These are phyloP conservation scores for Lasaia peninsularis DNA, from an alignment of 1,140 invertebrate genomes.

Conservation along the genomic window DNA sequence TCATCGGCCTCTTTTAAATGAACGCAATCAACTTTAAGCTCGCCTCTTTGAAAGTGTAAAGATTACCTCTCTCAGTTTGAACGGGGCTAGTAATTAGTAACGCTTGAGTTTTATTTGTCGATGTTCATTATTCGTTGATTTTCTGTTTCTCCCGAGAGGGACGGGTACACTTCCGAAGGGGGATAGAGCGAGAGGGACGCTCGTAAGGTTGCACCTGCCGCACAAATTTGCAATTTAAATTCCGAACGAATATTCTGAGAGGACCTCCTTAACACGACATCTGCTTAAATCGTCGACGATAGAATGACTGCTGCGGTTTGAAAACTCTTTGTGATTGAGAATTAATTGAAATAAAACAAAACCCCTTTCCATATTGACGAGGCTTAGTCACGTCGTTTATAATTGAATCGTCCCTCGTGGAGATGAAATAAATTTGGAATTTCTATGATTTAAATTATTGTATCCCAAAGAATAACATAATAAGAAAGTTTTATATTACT, in stretches of 20 bases:
- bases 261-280: slow-evolving; percentile 79
- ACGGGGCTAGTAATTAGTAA: slow-evolving; percentile 75
- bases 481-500: no score
- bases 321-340: slow-evolving; percentile 68
- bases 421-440: no score
- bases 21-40: slow-evolving; percentile 70
- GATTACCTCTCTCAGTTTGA: slow-evolving; percentile 71
- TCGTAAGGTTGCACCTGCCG: slow-evolving; percentile 65
- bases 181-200: slow-evolving; percentile 47
- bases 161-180: slow-evolving; percentile 30
- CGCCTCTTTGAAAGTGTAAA: slow-evolving; percentile 68
- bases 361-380: slow-evolving; percentile 33
- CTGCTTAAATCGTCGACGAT: slow-evolving; percentile 76
- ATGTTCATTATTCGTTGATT: slow-evolving; percentile 77
- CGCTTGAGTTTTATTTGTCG: slow-evolving; percentile 78
- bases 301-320: slow-evolving; percentile 65
- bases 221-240: slow-evolving; percentile 79
- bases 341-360: slow-evolving; percentile 75
- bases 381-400: not conserved
- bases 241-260: slow-evolving; percentile 70
- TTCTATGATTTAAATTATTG: no score
- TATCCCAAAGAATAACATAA: no score
- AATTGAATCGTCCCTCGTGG: slow-evolving; percentile 7
- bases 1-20: slow-evolving; percentile 73
- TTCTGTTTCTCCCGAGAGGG: slow-evolving; percentile 41